phyloP scores from a whole-genome alignment of 2,113 vertebrate species.

The Pluvianellus socialis region DNA sequence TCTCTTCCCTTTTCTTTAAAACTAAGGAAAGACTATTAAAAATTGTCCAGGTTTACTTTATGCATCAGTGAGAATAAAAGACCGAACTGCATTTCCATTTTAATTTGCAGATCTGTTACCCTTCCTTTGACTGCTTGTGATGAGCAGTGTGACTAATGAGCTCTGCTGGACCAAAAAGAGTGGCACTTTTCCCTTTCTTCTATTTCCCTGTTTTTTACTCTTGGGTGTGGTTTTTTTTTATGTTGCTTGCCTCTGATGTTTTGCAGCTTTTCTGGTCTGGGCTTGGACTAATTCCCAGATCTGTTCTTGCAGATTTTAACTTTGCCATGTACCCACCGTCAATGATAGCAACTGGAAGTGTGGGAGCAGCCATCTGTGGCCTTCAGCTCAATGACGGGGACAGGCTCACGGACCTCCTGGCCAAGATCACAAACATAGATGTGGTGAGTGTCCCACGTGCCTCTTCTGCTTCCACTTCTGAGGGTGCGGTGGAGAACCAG shows the following conservation, averaged over 20 bases:
- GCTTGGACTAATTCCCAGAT: constrained; percentile 66
- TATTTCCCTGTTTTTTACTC: constrained; percentile 44
- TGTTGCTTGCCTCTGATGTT: constrained; percentile 64
- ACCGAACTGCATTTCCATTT: constrained; percentile 44
- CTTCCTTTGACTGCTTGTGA: constrained; percentile 55
- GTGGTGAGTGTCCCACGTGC: constrained; percentile 84
- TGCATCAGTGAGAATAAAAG: constrained; percentile 64
- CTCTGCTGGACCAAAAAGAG: constrained; percentile 36
- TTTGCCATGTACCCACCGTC: constrained; percentile 95
- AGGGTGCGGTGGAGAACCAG: not conserved
- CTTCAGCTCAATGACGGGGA: constrained; percentile 87
- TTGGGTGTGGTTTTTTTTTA: constrained; percentile 52
- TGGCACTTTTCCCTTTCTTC: constrained; percentile 61
- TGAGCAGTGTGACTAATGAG: constrained; percentile 66
- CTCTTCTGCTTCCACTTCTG: constrained; percentile 15
- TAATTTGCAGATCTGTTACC: constrained; percentile 66
- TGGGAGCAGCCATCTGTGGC: constrained; percentile 92
- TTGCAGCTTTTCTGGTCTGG: constrained; percentile 57
- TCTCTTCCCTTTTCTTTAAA: constrained; percentile 40
- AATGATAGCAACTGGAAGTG: constrained; percentile 95
- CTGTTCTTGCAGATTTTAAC: constrained; percentile 84
- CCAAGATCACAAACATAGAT: constrained; percentile 95
- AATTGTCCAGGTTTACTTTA: constrained; percentile 62
- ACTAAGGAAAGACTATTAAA: constrained; percentile 48
- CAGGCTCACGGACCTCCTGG: constrained; percentile 89